Evolutionary conservation across 1,140 invertebrate genomes (phyloP).

Genomic region (Mylabris phalerata): DNA sequence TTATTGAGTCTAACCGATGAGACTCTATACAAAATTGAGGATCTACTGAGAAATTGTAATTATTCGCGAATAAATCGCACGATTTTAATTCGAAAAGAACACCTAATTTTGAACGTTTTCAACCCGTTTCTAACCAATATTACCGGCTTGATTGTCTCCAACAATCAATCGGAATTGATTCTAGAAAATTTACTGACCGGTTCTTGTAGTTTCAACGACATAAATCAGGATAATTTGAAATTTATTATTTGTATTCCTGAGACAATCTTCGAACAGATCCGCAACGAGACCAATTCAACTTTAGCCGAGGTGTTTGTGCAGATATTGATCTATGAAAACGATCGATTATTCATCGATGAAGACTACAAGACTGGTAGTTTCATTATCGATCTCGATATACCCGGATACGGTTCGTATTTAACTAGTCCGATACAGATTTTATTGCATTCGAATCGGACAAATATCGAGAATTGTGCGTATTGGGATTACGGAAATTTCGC

Average conservation of each 20-base stretch:
- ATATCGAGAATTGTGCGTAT: constrained; percentile 45
- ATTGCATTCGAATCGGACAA: constrained; percentile 43
- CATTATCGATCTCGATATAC: constrained; percentile 50
- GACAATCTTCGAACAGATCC: constrained; percentile 15
- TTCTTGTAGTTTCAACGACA: no score
- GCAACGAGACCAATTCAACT: constrained; percentile 1
- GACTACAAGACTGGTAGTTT: constrained; percentile 36
- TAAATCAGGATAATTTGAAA: constrained; percentile 39
- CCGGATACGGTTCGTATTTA: constrained; percentile 47
- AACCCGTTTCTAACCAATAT: constrained; percentile 49
- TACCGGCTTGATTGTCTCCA: constrained; percentile 38
- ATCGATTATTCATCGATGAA: constrained; percentile 48
- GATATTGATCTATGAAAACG: constrained; percentile 49
- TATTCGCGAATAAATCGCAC: background rate
- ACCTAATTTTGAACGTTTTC: constrained; percentile 45
- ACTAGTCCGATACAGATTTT: constrained; percentile 41
- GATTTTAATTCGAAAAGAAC: constrained; percentile 24
- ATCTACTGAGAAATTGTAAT: constrained; percentile 9
- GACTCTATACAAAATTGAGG: constrained; percentile 19
- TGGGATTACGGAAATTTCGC: constrained; percentile 47
- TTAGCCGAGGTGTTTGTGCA: constrained; percentile 33
- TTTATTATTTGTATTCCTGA: constrained; percentile 49
- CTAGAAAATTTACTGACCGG: no score
- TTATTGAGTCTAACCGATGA: constrained; percentile 13
- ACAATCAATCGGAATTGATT: no score